Evolutionary conservation across 2,113 vertebrate species (phyloP), one percentile per base, ranked within the genome.

Genomic region (Rhodinocichla rosea): DNA sequence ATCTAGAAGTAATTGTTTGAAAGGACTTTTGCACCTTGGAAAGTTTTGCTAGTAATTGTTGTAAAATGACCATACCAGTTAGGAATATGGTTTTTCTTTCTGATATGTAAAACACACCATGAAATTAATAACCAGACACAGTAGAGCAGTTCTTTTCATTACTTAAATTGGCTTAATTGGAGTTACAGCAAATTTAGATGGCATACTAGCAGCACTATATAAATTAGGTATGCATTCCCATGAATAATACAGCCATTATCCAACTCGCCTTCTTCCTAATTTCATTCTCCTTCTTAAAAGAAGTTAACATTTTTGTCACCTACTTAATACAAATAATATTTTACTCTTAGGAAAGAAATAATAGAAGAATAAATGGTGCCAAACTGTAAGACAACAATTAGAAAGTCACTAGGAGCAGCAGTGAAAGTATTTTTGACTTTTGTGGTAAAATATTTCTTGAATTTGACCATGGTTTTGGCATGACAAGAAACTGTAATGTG

Each of bases 101-200:
- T 89, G 57, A 82, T 57, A 64, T 83, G 52, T 94, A 95, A 96
- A 96, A 55, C 17, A 83, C 40, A 93, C 64, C n/a, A 69, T 91
- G 45, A 44, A 95, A 94, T 97, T 96, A 94, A 81, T 94, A 96
- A 87, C 94, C 63, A 92, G 83, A 89, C 44, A 94, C 78, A 87
- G 62, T 49, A 93, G 45, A 94, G 64, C 49, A 78, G 91, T 94
- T 65, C 37, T 62, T 94, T 86, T 92, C 75, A 94, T 95, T 94
- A 93, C 86, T 95, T 91, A 96, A 97, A 96, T 93, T 62, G 50
- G 26, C 45, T 87, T 96, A 97, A 96, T 95, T 97, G 67, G 47
- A 93, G 68, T 53, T 79, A 90, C 20, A 96, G 65, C n/a, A 92
- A 94, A 95, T 97, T 94, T 82, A 94, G 82, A 89, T 87, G 65